A percentile compares a stretch with the other conserved stretches of the same genome.
Evolutionary conservation across 1,140 invertebrate species (phyloP).

Genomic region (Dinothrombium tinctorium): DNA sequence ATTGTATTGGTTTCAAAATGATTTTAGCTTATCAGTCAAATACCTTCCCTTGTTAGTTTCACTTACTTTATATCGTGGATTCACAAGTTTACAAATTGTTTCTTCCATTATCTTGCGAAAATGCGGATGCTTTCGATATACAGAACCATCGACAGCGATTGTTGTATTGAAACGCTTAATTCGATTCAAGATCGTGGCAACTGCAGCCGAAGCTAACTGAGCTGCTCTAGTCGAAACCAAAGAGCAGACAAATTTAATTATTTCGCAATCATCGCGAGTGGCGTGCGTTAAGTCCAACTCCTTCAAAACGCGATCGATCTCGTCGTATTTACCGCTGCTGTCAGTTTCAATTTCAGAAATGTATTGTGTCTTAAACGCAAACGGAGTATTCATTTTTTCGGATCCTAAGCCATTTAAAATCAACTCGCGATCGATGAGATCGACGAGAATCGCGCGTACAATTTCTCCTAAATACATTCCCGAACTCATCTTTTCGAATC

Average conservation of each 20-base stretch:
- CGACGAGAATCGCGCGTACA: conserved; percentile 40
- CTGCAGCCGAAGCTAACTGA: conserved; percentile 63
- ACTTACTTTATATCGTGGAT: too few species aligned
- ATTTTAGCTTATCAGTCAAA: too few species aligned
- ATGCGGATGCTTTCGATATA: conserved; percentile 92
- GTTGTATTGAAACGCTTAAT: conserved; percentile 68
- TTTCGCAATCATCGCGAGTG: conserved; percentile 62
- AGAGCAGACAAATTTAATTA: conserved; percentile 71
- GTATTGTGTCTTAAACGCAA: conserved; percentile 51
- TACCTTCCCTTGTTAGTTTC: too few species aligned
- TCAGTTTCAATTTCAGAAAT: conserved; percentile 90
- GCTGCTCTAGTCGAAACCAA: conserved; percentile 72
- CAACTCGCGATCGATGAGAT: conserved; percentile 44
- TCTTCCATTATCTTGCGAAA: conserved; percentile 87
- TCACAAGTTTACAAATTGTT: conserved; percentile 55
- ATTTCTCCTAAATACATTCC: conserved; percentile 36
- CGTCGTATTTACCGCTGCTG: conserved; percentile 6
- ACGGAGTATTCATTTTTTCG: conserved; percentile 20
- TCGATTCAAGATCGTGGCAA: conserved; percentile 31
- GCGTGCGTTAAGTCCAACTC: conserved; percentile 51
- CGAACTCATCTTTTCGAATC: conserved; percentile 64
- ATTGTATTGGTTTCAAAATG: too few species aligned
- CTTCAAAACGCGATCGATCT: conserved; percentile 4
- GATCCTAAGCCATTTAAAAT: conserved; percentile 46
- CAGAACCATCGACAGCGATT: conserved; percentile 89